Evolutionary conservation across 2,113 vertebrate species (phyloP).

Genomic region (Macrotis lagotis): DNA sequence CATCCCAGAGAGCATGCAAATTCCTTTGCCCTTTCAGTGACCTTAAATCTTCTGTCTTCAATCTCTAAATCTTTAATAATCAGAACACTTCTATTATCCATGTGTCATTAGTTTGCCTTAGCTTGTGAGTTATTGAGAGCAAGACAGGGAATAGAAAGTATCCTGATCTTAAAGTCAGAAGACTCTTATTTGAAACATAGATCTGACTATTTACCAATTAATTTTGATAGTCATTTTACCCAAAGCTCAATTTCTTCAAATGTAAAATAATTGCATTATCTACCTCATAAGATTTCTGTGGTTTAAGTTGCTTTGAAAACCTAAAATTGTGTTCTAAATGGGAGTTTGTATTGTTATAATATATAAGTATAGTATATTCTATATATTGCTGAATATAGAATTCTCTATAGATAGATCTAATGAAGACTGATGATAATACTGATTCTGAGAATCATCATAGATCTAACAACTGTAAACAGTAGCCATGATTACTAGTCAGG

Average conservation of each 20-base stretch:
- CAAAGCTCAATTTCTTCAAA: neutral
- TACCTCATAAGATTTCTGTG: neutral
- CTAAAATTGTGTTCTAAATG: neutral
- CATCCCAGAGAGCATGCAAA: no score
- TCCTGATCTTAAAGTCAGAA: neutral
- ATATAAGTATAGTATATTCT: neutral
- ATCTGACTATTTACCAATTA: no score
- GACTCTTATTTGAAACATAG: neutral
- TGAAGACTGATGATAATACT: neutral
- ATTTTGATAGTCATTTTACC: neutral
- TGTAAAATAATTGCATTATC: neutral
- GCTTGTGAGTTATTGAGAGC: neutral
- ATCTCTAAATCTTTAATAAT: no score
- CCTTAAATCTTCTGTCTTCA: no score
- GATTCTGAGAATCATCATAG: neutral
- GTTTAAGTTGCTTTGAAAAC: neutral
- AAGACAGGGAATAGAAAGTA: neutral
- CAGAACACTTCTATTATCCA: neutral
- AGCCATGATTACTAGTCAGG: neutral
- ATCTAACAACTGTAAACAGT: neutral
- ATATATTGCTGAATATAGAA: neutral
- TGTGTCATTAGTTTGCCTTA: neutral
- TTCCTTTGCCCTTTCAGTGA: no score
- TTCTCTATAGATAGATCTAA: neutral
- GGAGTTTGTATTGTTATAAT: neutral